Percentiles rank a stretch among this genome's conserved stretches.
These are phyloP conservation scores for Ceyx margarethae DNA, from an alignment of 2,113 vertebrate species.

Conservation along the genomic window DNA sequence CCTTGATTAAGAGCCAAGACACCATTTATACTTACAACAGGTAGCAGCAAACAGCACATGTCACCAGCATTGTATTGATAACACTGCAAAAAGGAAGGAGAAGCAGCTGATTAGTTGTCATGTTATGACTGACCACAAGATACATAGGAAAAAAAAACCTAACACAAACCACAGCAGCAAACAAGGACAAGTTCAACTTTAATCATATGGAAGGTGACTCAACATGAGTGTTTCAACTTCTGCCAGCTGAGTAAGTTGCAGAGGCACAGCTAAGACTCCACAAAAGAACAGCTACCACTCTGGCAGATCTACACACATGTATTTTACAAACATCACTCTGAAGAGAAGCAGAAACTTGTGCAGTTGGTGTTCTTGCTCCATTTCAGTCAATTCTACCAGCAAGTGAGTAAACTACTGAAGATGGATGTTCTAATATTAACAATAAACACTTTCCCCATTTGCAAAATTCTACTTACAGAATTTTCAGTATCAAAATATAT, in stretches of 20 bases:
- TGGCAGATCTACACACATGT: not conserved
- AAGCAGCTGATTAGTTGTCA: not conserved
- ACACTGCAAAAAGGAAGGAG: conserved; percentile 78
- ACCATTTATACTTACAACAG: conserved; percentile 91
- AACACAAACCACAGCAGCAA: not conserved
- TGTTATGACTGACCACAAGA: conserved; percentile 40
- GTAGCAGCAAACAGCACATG: conserved; percentile 95
- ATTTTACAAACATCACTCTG: not conserved
- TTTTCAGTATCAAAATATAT: not conserved
- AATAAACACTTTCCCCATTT: not conserved
- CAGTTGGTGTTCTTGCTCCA: not conserved
- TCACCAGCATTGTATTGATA: conserved; percentile 94
- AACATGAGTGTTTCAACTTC: not conserved
- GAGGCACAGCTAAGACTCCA: not conserved
- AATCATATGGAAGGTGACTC: conserved; percentile 52
- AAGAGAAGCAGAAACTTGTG: not conserved
- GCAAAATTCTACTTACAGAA: not conserved
- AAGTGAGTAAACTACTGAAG: not conserved
- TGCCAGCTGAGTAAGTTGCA: conserved; percentile 9
- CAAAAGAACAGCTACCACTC: not conserved
- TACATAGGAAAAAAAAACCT: not conserved
- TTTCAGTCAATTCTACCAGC: not conserved
- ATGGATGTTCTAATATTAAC: not conserved
- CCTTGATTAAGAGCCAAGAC: not conserved
- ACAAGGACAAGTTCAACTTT: not conserved